A percentile compares a stretch with the other conserved stretches of the same genome.
These are phyloP conservation scores for Drosophila asahinai DNA, from an alignment of 1,140 invertebrate species.

Conservation along the genomic window DNA sequence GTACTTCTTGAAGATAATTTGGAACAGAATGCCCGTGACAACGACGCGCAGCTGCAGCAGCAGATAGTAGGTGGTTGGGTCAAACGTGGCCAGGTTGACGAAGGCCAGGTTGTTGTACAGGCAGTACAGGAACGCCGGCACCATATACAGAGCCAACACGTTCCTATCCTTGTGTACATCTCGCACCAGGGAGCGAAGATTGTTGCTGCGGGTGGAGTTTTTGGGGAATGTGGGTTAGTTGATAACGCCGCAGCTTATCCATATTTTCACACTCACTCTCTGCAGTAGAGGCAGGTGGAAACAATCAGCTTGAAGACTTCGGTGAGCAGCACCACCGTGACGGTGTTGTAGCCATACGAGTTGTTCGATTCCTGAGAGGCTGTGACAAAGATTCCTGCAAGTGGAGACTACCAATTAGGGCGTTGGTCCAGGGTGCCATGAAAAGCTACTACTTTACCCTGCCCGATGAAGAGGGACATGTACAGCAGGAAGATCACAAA, in stretches of 20 bases:
- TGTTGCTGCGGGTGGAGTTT: conserved; percentile 69
- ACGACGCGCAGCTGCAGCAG: conserved; percentile 97
- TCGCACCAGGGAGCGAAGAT: conserved; percentile 85
- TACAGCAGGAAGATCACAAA: conserved; percentile 93
- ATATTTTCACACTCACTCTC: conserved; percentile 86
- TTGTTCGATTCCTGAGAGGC: conserved; percentile 93
- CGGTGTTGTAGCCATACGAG: conserved; percentile 94
- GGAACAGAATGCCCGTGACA: conserved; percentile 95
- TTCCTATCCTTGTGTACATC: conserved; percentile 87
- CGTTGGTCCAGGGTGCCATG: not conserved
- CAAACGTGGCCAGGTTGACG: conserved; percentile 95
- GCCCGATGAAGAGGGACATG: conserved; percentile 92
- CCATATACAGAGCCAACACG: conserved; percentile 93
- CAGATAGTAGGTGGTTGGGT: conserved; percentile 97
- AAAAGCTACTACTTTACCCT: conserved; percentile 87
- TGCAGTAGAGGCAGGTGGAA: conserved; percentile 90
- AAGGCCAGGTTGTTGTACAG: conserved; percentile 98
- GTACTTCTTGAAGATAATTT: conserved; percentile 95
- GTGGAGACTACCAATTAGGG: conserved; percentile 8
- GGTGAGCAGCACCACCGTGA: conserved; percentile 94
- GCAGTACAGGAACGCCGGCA: conserved; percentile 96
- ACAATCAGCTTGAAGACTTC: conserved; percentile 94
- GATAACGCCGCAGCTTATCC: not conserved
- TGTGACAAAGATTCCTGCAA: conserved; percentile 95
- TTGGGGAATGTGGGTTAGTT: conserved; percentile 82